These are phyloP conservation scores for Tineola bisselliella DNA, from an alignment of 2,888 invertebrate species.

Conservation along the genomic window DNA sequence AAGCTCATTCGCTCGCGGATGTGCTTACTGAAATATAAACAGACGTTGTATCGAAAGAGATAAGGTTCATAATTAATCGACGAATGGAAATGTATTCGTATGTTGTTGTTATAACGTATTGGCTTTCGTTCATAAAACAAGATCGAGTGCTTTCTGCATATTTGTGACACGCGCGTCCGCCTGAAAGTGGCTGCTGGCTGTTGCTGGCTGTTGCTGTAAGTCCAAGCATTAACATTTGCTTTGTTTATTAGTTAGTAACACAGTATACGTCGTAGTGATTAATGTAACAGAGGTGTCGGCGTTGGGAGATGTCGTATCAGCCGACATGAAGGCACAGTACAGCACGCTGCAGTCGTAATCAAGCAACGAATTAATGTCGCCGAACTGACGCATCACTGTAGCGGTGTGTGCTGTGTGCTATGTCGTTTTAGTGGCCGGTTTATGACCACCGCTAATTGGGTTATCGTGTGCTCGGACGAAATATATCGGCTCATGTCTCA, in stretches of 20 bases:
- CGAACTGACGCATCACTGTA: not conserved
- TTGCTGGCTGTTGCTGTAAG: no score
- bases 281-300: no score
- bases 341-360: no score
- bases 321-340: no score
- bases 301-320: no score
- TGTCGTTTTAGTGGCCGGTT: not conserved
- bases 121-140: slow-evolving; percentile 3
- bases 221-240: no score
- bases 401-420: not conserved
- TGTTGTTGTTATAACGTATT: not conserved
- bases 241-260: no score
- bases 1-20: not conserved
- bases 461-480: not conserved
- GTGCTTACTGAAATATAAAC: no score
- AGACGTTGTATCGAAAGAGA: not conserved
- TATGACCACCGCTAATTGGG: not conserved
- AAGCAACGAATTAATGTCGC: no score
- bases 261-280: no score
- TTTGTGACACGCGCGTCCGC: not conserved
- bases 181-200: no score
- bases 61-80: not conserved
- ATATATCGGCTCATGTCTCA: not conserved
- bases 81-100: not conserved
- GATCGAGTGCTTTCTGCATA: slow-evolving; percentile 1